These are phyloP conservation scores for Spilogale gracilis DNA, from an alignment of 2,113 vertebrate species.

Conservation along the genomic window DNA sequence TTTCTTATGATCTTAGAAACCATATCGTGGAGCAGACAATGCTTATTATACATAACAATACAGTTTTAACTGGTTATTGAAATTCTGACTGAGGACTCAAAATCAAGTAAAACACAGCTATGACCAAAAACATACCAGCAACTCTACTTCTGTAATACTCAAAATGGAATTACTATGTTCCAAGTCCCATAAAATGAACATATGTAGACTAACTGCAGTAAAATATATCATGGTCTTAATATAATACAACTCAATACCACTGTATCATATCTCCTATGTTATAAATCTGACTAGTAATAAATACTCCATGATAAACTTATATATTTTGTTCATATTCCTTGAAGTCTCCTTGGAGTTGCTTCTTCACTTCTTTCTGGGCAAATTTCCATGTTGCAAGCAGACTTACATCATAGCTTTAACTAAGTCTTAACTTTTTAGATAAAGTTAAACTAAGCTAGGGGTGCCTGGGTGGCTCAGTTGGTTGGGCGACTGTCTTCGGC, in stretches of 20 bases:
- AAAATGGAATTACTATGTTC: neutral
- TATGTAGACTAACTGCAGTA: neutral
- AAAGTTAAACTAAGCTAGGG: neutral
- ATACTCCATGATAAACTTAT: neutral
- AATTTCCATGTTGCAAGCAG: neutral
- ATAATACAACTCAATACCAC: neutral
- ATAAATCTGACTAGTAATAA: neutral
- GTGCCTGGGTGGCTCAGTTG: too few species aligned
- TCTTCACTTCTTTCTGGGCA: neutral
- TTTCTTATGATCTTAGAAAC: constrained; percentile 32
- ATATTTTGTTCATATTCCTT: constrained; percentile 1
- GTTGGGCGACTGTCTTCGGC: too few species aligned
- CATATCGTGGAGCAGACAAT: neutral
- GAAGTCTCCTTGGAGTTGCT: neutral
- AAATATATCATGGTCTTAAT: neutral
- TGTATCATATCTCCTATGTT: neutral
- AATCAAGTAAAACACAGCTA: constrained; percentile 13
- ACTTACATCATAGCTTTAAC: neutral
- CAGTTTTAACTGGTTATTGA: constrained; percentile 24
- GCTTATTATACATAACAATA: constrained; percentile 30
- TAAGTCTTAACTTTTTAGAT: constrained; percentile 7
- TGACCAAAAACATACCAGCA: neutral
- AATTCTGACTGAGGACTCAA: constrained; percentile 18
- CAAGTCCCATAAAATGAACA: neutral
- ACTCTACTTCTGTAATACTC: neutral